Evolutionary conservation across 2,113 vertebrate genomes (phyloP).

Genomic region (Oncorhynchus masou): DNA sequence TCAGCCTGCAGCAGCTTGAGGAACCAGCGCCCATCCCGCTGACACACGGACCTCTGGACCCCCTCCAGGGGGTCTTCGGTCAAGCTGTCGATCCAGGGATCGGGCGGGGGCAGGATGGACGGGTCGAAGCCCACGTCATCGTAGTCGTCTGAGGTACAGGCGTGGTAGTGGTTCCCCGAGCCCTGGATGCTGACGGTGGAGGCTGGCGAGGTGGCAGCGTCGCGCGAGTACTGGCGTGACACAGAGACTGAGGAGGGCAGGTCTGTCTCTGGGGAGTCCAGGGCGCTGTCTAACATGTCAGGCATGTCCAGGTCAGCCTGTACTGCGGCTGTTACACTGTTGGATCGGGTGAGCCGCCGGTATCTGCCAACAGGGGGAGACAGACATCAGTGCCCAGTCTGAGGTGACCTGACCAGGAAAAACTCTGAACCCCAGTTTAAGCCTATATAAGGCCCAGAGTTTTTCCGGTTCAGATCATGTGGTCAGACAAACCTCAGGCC

Average conservation of each 20-base stretch:
- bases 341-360: conserved; percentile 91
- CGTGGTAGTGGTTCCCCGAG: conserved; percentile 96
- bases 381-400: background rate
- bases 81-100: conserved; percentile 97
- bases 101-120: conserved; percentile 95
- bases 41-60: conserved; percentile 91
- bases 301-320: conserved; percentile 95
- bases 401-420: too few species aligned
- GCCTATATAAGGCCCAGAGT: too few species aligned
- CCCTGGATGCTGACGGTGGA: conserved; percentile 98
- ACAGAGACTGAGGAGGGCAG: conserved; percentile 71
- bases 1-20: conserved; percentile 97
- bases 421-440: too few species aligned
- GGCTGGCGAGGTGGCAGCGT: conserved; percentile 69
- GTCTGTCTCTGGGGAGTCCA: conserved; percentile 81
- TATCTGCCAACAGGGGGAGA: conserved; percentile 72
- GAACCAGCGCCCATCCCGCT: conserved; percentile 97
- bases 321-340: conserved; percentile 94
- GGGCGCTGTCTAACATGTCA: conserved; percentile 82
- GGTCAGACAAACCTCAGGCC: background rate
- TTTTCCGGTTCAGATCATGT: too few species aligned
- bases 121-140: conserved; percentile 96
- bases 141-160: conserved; percentile 90
- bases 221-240: conserved; percentile 82
- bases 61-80: conserved; percentile 82